Base-by-base conservation (phyloP, 2,888 invertebrate species). In the Aethes cnicana region DNA sequence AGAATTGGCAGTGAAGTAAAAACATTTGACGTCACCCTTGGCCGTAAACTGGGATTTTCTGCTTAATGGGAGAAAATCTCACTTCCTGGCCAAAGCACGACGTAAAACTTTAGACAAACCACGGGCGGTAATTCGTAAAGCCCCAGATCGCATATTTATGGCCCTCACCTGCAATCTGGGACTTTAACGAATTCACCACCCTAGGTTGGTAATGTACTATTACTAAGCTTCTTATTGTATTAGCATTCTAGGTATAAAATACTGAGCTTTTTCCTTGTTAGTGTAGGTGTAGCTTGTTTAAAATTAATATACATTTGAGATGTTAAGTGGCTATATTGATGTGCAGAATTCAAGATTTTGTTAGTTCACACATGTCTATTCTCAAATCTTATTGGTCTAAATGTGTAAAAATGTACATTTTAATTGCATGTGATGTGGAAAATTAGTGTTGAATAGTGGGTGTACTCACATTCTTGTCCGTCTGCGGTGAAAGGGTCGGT, bases 381-480 rank as follows among this genome's bases (percentile, higher is more conserved):
- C 12, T 16, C 12, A 28, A 43, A 25, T 4, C 7, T n/a, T 16
- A 25, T 44, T 33, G 21, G 9, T 21, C 26, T 37, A 39, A 18
- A 30, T 12, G 30, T 49, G 43, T 39, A 28, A 32, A 32, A 52
- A 26, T 52, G 11, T 52, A 52, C 52, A 52, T 52, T 46, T 44
- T 52, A 46, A 52, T 52, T 46, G 39, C 44, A 39, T 26, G 39
- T 52, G 39, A 39, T 26, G 39, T 52, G 39, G 5, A 9, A 5
- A 32, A 18, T 9, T 25, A 6, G 25, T 14, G 4, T 33, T 11
- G 18, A 39, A 25, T 53, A 14, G 43, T 26, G 44, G 32, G 48
- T 41, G 36, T 55, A 81, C 89, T 88, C 76, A 90, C 90, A 90
- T 77, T 90, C 86, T 74, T 89, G 84, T 49, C 88, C 85, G 60